phyloP scores from a whole-genome alignment of 2,113 vertebrate species.

The Phrynosoma blainvillii region DNA sequence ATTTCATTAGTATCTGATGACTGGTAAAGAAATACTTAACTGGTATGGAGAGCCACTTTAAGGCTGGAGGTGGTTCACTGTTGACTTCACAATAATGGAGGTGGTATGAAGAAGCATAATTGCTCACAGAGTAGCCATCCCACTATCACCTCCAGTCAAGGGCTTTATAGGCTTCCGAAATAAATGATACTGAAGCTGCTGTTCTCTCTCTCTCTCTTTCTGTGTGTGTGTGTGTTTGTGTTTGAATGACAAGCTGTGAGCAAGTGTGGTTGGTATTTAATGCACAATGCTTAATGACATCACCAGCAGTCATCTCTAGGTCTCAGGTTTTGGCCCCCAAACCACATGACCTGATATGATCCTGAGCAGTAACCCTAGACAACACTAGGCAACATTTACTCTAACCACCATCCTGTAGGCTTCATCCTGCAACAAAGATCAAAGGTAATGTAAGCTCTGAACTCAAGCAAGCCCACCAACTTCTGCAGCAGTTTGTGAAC shows the following conservation, averaged over 20 bases:
- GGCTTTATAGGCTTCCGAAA: neutral
- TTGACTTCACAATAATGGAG: constrained; percentile 1
- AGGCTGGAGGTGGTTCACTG: neutral
- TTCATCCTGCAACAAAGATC: neutral
- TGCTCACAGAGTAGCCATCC: neutral
- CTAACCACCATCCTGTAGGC: neutral
- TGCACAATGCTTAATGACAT: too few relatives aligned
- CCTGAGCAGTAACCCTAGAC: too few relatives aligned
- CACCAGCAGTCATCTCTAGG: too few relatives aligned
- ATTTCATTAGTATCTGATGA: neutral
- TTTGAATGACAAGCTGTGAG: too few relatives aligned
- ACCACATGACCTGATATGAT: too few relatives aligned
- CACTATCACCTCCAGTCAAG: neutral
- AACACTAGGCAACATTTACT: neutral
- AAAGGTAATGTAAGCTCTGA: too few relatives aligned
- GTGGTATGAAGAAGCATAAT: neutral
- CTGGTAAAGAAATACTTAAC: neutral
- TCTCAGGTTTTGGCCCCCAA: too few relatives aligned
- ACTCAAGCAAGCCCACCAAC: too few relatives aligned
- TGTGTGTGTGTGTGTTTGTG: too few relatives aligned
- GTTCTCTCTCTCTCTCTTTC: too few relatives aligned
- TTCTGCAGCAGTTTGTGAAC: too few relatives aligned
- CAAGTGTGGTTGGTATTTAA: too few relatives aligned
- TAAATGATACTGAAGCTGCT: neutral
- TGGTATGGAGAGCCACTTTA: neutral